Evolutionary conservation across 2,797 vertebrate species (phyloP).

Genomic region (Ambastaia sidthimunki): DNA sequence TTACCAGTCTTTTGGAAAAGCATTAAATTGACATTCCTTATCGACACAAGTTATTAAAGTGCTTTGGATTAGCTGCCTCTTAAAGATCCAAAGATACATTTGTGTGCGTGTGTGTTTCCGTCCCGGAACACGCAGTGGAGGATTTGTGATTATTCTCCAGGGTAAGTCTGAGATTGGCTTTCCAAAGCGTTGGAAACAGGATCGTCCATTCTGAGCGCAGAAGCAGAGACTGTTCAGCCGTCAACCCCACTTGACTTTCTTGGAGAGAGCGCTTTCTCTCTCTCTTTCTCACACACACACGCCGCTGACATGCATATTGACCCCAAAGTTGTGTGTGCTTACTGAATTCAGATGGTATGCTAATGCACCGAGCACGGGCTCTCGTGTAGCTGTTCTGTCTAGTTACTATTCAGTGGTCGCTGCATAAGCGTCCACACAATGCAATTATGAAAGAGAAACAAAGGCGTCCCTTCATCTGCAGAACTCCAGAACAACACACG

Average conservation of each 20-base stretch:
- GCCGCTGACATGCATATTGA: conserved; percentile 73
- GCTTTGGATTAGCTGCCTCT: conserved; percentile 75
- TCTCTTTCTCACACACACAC: conserved; percentile 64
- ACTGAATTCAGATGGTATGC: conserved; percentile 83
- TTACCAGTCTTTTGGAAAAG: conserved; percentile 73
- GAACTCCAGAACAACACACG: conserved; percentile 53
- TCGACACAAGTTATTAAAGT: conserved; percentile 74
- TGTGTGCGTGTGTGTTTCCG: conserved; percentile 4
- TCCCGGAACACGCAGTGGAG: conserved; percentile 66
- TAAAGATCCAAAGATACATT: conserved; percentile 65
- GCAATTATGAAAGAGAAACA: conserved; percentile 60
- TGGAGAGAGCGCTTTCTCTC: conserved; percentile 56
- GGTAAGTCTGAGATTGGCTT: conserved; percentile 79
- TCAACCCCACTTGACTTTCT: conserved; percentile 60
- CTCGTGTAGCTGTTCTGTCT: conserved; percentile 57
- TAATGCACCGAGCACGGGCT: conserved; percentile 65
- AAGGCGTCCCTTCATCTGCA: conserved; percentile 52
- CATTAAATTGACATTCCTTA: conserved; percentile 81
- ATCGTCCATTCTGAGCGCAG: conserved; percentile 55
- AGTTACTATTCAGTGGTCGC: conserved; percentile 68
- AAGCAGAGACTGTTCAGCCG: conserved; percentile 45
- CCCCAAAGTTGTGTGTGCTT: conserved; percentile 75
- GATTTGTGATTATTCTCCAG: conserved; percentile 73
- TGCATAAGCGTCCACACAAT: conserved; percentile 51
- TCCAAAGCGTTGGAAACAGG: conserved; percentile 73